Conservation (phyloP, 1,140 invertebrate species). For the Zaprionus africanus region DNA sequence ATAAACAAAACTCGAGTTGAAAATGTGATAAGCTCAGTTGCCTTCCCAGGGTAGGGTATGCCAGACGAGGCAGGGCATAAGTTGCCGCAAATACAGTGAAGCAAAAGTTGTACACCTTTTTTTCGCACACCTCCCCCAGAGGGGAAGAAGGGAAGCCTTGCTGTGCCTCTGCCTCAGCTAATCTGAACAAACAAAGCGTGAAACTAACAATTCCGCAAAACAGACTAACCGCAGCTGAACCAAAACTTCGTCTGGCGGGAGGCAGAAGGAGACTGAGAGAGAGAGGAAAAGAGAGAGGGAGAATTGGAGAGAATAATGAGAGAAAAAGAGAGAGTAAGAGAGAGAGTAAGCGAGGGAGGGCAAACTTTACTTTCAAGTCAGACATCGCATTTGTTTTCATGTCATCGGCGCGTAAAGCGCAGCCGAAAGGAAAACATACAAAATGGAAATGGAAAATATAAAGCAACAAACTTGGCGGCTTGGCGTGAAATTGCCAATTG, state of each 20-base stretch:
- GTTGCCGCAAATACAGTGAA: conserved; percentile 69
- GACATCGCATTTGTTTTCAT: conserved; percentile 79
- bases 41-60: conserved; percentile 33
- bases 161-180: conserved; percentile 49
- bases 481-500: conserved; percentile 19
- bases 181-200: conserved; percentile 82
- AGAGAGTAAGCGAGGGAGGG: conserved; percentile 21
- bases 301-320: not conserved
- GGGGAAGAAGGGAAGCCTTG: not conserved
- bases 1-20: not conserved
- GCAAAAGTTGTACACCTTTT: conserved; percentile 70
- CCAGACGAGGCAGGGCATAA: conserved; percentile 60
- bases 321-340: not conserved
- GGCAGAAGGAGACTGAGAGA: not conserved
- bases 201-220: conserved; percentile 82
- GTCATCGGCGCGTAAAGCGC: conserved; percentile 55
- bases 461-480: not conserved
- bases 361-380: conserved; percentile 78
- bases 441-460: conserved; percentile 11
- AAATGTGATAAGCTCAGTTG: conserved; percentile 4
- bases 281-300: not conserved
- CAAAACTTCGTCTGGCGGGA: conserved; percentile 21
- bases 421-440: conserved; percentile 1
- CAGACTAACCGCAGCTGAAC: conserved; percentile 68
- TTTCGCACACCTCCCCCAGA: conserved; percentile 39